Percentiles rank a stretch among this genome's conserved stretches.
phyloP scores from a whole-genome alignment of 1,140 invertebrate species.

The Halesus radiatus region DNA sequence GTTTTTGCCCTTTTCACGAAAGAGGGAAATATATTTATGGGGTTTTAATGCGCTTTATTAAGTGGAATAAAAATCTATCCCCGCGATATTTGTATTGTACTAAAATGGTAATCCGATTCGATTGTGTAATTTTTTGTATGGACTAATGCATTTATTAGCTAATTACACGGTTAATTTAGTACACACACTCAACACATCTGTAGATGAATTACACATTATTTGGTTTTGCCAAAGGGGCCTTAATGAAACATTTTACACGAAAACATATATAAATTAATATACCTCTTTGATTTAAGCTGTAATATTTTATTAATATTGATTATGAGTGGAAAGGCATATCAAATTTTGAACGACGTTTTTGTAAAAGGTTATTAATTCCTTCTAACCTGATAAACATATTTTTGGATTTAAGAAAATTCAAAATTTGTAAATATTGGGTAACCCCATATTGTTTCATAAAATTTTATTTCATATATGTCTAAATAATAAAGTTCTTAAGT shows the following conservation, averaged over 20 bases:
- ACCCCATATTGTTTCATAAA: too few species aligned
- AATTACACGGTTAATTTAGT: constrained; percentile 26
- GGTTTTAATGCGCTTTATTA: constrained; percentile 52
- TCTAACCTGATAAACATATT: too few species aligned
- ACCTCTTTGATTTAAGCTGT: too few species aligned
- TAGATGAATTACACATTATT: not conserved
- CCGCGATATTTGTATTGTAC: constrained; percentile 17
- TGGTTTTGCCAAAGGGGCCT: not conserved
- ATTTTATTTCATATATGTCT: too few species aligned
- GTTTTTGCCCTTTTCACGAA: not conserved
- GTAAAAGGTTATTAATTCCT: too few species aligned
- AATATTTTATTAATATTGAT: too few species aligned
- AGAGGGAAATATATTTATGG: constrained; percentile 42
- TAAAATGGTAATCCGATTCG: constrained; percentile 16
- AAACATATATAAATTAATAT: not conserved
- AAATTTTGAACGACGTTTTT: too few species aligned
- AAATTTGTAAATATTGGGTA: too few species aligned
- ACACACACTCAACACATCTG: not conserved
- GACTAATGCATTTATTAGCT: constrained; percentile 21
- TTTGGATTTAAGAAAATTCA: too few species aligned
- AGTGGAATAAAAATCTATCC: constrained; percentile 40
- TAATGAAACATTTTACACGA: not conserved
- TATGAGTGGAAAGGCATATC: too few species aligned
- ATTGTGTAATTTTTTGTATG: not conserved
- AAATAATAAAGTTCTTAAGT: too few species aligned